Evolutionary conservation across 2,113 vertebrate genomes (phyloP).

Genomic region (Chamaetylas fuelleborni): DNA sequence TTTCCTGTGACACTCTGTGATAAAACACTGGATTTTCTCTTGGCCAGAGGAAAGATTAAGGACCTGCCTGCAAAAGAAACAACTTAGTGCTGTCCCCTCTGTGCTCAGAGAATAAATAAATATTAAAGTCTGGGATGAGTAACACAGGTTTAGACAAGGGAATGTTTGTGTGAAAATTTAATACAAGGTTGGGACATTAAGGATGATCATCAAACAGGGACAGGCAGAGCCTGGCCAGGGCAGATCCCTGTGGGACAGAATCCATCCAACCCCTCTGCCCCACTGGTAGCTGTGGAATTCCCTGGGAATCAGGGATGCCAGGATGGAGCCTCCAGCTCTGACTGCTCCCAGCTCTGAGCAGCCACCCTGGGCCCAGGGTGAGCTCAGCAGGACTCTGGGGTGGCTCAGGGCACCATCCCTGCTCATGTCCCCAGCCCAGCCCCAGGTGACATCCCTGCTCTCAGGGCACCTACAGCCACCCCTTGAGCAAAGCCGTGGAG

Average conservation of each 20-base stretch:
- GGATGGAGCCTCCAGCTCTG: background rate
- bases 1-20: background rate
- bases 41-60: background rate
- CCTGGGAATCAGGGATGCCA: background rate
- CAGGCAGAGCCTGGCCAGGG: background rate
- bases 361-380: background rate
- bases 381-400: background rate
- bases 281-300: background rate
- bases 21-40: background rate
- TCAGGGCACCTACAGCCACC: background rate
- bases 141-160: background rate
- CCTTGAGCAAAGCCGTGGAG: background rate
- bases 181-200: background rate
- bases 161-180: background rate
- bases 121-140: background rate
- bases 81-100: background rate
- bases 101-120: background rate
- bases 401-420: background rate
- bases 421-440: background rate
- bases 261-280: background rate
- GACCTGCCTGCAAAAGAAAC: background rate
- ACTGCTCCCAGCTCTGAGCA: no score
- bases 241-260: background rate
- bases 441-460: background rate
- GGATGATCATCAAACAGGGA: background rate